These are phyloP conservation scores for Anabacerthia variegaticeps DNA, from an alignment of 2,797 vertebrate species.

Conservation along the genomic window DNA sequence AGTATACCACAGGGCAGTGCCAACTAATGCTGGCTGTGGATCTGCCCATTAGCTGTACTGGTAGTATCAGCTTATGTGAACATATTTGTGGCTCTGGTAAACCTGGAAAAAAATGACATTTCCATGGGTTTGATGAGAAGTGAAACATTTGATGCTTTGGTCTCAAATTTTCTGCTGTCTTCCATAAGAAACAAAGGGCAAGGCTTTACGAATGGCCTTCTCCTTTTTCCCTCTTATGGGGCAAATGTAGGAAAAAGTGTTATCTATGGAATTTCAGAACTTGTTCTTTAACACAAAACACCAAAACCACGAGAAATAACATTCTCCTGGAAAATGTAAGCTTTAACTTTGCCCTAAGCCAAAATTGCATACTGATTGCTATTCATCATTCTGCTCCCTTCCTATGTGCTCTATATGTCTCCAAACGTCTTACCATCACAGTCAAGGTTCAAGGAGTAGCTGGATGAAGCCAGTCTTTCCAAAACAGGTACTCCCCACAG, in stretches of 20 bases:
- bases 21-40: slow-evolving; percentile 23
- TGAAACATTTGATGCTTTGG: slow-evolving; percentile 53
- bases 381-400: slow-evolving; percentile 8
- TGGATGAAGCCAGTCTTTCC: background rate
- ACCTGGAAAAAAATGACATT: slow-evolving; percentile 64
- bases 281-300: slow-evolving; percentile 33
- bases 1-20: slow-evolving; percentile 38
- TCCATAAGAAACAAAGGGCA: slow-evolving; percentile 59
- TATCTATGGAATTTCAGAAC: slow-evolving; percentile 50
- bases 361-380: slow-evolving; percentile 32
- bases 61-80: slow-evolving; percentile 53
- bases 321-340: slow-evolving; percentile 35
- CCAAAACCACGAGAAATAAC: slow-evolving; percentile 60
- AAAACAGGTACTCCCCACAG: background rate
- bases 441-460: background rate
- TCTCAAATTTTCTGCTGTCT: slow-evolving; percentile 59
- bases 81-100: slow-evolving; percentile 59
- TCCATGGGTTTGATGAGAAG: slow-evolving; percentile 52
- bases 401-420: background rate
- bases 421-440: background rate
- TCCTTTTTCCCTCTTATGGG: background rate
- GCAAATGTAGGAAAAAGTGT: slow-evolving; percentile 57
- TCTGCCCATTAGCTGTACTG: slow-evolving; percentile 31
- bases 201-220: background rate
- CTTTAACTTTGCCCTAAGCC: slow-evolving; percentile 13